phyloP scores from a whole-genome alignment of 2,888 invertebrate genomes.

The Orthonevra nobilis region DNA sequence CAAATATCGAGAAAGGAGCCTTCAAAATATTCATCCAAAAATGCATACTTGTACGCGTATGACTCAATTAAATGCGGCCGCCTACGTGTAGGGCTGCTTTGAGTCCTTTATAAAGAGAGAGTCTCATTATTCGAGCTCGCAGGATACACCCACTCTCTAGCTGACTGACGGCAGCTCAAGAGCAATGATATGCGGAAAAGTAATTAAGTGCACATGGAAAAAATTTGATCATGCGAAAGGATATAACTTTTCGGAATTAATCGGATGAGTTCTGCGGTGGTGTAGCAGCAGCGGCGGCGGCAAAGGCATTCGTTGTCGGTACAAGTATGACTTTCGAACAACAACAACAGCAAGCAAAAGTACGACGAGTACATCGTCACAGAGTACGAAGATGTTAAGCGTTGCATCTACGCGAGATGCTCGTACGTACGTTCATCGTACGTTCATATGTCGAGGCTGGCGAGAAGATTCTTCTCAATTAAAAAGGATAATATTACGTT shows the following conservation, averaged over 20 bases:
- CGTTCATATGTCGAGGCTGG: constrained; percentile 8
- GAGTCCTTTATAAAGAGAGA: neutral
- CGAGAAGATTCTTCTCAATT: constrained; percentile 31
- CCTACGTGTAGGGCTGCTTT: constrained; percentile 8
- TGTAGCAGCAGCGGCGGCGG: neutral
- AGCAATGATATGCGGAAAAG: constrained; percentile 69
- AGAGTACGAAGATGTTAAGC: neutral
- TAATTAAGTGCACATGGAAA: constrained; percentile 70
- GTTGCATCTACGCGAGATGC: neutral
- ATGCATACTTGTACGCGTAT: too few relatives aligned
- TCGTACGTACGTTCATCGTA: constrained; percentile 22
- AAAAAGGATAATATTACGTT: constrained; percentile 68
- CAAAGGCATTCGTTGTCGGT: too few relatives aligned
- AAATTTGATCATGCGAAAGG: constrained; percentile 69
- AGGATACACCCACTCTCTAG: constrained; percentile 17
- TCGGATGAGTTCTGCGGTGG: constrained; percentile 57
- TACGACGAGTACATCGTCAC: too few relatives aligned
- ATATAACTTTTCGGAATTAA: constrained; percentile 69
- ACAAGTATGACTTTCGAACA: constrained; percentile 53
- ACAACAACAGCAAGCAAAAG: constrained; percentile 44
- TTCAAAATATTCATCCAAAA: constrained; percentile 59
- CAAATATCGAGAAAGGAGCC: constrained; percentile 24
- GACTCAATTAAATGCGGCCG: constrained; percentile 57
- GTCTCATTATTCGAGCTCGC: constrained; percentile 24
- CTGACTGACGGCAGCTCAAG: constrained; percentile 42